Base-by-base conservation (phyloP, 2,113 vertebrate genomes). In the Callaeas wilsoni region DNA sequence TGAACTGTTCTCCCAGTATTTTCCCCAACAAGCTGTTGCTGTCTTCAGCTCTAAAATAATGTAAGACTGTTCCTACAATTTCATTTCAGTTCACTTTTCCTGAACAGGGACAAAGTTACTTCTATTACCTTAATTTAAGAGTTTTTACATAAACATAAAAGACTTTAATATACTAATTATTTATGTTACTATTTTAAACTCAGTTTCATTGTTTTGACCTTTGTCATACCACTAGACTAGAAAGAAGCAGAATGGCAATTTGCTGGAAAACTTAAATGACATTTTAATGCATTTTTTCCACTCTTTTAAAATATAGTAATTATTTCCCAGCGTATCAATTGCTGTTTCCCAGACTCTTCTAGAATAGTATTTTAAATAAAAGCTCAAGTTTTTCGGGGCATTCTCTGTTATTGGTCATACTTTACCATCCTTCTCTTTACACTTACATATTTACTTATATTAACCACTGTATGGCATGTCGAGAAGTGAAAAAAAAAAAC, bases 251-350 rank as follows among this genome's bases (percentile, higher is more conserved):
- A 86, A 77, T 42, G 42, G 52, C 35, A 86, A 67, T 46, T 92
- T 82, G 63, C 7, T 80, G 55, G 68, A 68, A 95, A 95, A 81
- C 37, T 16, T 92, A 90, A 93, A 55, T 81, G 94, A 81, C 80
- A 81, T 78, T 89, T 87, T 95, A 95, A 95, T 91, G n/a, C 9
- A n/a, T 92, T 94, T 96, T n/a, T 97, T 94, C 95, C 95, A 70
- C 52, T 92, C 56, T 78, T 92, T 81, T 87, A 79, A 89, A 89
- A 93, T 56, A 78, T 0, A 89, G 49, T 23, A 59, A 71, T 84
- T 81, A 84, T 78, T 89, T 92, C 33, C 69, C 52, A n/a, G 33
- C 71, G 44, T 44, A 92, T 59, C n/a, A 92, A 39, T 25, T 79
- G 62, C 70, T 73, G 22, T 82, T 91, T 82, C 73, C 18, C 74